Evolutionary conservation across 2,113 vertebrate species (phyloP), one percentile per base, ranked within the genome.

Genomic region (Equus przewalskii): DNA sequence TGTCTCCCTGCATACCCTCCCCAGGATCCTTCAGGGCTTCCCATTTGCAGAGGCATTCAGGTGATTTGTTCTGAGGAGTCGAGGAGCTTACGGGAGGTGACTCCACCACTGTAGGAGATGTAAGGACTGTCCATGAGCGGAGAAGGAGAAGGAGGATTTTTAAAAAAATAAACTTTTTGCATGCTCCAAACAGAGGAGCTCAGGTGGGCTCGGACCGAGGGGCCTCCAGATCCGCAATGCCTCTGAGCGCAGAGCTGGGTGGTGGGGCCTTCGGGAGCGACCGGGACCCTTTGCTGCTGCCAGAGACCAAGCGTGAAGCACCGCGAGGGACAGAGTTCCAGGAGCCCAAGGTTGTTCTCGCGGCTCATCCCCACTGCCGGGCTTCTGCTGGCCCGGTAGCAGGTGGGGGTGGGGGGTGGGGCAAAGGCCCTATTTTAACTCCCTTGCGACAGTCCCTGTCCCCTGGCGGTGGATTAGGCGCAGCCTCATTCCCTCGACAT

Each of bases 11-110:
- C 7, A 0, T 11, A 2, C 41, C 75, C 30, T 81, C 62, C 30
- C 13, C 13, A 0, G 0, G 0, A 1, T 65, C 24, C 12, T 92
- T 83, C 4, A 0, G 0, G 33, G 21, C 72, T 10, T 79, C 1
- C 0, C 62, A 19, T 83, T 79, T 36, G 51, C 18, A 96, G 56
- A 82, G 4, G 81, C 89, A 15, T 51, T 30, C 94, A 73, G 15
- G 0, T 73, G 79, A 82, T 69, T 60, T 7, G 28, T 18, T 94
- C 75, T 56, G 60, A 70, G 91, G 26, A 72, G 90, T 87, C 3
- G 0, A 12, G 14, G 30, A 70, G 26, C 56, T 64, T 33, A 16
- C 13, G 7, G 64, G 80, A 96, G 36, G 51, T 4, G 18, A 79
- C 46, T 54, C 86, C 56, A 70, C 41, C 54, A 33, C 64, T 54